Evolutionary conservation across 2,797 vertebrate species (phyloP), one percentile per base, ranked within the genome.

Genomic region (Gymnopithys bicolor): DNA sequence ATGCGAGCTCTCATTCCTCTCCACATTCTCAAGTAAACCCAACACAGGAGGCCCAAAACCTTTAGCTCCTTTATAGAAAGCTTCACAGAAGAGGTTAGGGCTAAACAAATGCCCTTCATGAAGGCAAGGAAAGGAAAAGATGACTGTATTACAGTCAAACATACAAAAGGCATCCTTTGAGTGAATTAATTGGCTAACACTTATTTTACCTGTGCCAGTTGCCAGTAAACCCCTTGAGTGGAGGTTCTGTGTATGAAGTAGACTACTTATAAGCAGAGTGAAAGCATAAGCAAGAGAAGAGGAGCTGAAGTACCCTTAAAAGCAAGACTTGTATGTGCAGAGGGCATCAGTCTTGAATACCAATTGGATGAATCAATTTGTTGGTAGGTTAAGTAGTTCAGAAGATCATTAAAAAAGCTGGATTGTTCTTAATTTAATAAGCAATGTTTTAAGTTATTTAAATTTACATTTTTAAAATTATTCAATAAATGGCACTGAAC

Each of bases 101-200:
- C 91, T 96, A 93, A 96, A 93, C 82, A 96, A 96, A 96, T 35
- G 49, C 32, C 45, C 71, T 73, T 81, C 51, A 49, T 24, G 79
- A 93, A 84, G 51, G 37, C 51, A 86, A 92, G 48, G 51, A 84
- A 95, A 95, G 76, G 89, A 92, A 94, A 95, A 89, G 91, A 92
- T 56, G 45, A 90, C 87, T 68, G 71, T 41, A 76, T 88, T 95
- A 86, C 76, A 91, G 84, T 86, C n/a, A 56, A 53, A 93, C 68
- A 41, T 77, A 95, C 81, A 95, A 96, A 96, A 95, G 89, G 39
- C 41, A 91, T 18, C 45, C 66, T 94, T 88, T 91, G 76, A 96
- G 56, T 33, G 71, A 93, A 95, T 94, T 95, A 97, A 97, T 96
- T 94, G 73, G 76, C 66, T 95, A 92, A 94, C 84, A 88, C 66